These are phyloP conservation scores for Chamaetylas fuelleborni DNA, from an alignment of 2,113 vertebrate species.

Conservation along the genomic window DNA sequence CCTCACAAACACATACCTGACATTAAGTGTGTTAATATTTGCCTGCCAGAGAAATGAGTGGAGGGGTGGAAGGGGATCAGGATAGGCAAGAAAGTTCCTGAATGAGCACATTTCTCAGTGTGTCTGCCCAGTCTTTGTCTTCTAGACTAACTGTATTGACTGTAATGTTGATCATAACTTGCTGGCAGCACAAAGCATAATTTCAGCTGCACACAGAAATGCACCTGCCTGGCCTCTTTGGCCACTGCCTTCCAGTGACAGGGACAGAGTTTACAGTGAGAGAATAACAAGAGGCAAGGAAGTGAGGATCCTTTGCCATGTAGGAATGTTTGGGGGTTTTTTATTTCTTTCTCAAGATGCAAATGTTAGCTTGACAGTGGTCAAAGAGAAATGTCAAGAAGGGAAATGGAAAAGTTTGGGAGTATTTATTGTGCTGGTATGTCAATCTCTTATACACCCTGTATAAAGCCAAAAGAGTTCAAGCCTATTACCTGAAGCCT, in stretches of 20 bases:
- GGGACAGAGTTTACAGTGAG: background rate
- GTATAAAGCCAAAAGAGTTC: background rate
- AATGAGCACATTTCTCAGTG: background rate
- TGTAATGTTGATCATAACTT: background rate
- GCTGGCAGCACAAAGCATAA: fast-evolving
- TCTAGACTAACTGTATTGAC: background rate
- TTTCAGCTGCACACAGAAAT: background rate
- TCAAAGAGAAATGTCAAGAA: conserved; percentile 20
- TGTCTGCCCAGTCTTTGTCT: background rate
- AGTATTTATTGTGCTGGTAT: background rate
- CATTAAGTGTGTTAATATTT: background rate
- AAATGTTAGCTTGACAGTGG: background rate
- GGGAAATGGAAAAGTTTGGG: background rate
- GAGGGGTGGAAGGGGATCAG: background rate
- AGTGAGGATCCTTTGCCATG: background rate
- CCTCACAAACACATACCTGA: background rate
- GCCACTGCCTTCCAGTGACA: background rate
- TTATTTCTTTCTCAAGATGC: background rate
- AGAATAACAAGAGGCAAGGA: background rate
- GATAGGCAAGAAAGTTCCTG: background rate
- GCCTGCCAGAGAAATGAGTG: background rate
- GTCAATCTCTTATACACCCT: background rate
- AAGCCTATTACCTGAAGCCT: conserved; percentile 14
- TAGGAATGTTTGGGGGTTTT: background rate
- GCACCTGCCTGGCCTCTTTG: background rate